Base-by-base conservation (phyloP, 2,888 invertebrate species). In the Darwinula stevensoni region DNA sequence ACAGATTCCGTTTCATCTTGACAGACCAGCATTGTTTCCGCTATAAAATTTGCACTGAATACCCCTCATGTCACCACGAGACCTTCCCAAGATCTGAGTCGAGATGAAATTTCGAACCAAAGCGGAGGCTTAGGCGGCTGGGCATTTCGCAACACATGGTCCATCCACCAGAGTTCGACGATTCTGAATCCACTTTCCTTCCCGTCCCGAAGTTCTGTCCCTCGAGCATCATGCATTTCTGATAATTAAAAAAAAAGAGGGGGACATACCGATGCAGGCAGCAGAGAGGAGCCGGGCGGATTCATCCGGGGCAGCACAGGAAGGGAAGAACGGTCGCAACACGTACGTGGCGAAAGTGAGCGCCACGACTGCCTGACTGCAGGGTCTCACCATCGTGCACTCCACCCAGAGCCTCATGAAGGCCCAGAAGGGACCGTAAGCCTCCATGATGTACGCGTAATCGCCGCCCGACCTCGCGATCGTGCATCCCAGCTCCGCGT, bases 391-490 rank as follows among this genome's bases (percentile, higher is more conserved):
- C 45, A 88, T 88, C 74, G 97, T 84, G 44, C 86, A 86, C 54
- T 97, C 94, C 35, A 94, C 80, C 94, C 94, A 97, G 6, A 97
- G 63, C 36, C 94, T 61, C 42, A 97, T 63, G 56, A 97, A 97
- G 2, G 91, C 94, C 39, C 82, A 57, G 47, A 94, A 88, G 2
- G 88, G 86, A 0, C 97, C 97, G 48, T 94, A 97, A 0, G 91
- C 88, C 53, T 84, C 78, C 78, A 82, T 88, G 43, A 97, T 91
- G 55, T 97, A 97, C 0, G 94, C 94, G 54, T 94, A 94, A 56
- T 94, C 91, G 1, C 88, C 94, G 0, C 94, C 91, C 27, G 80
- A 78, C n/a, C n/a, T n/a, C 31, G 71, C 65, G 40, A 84, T 84
- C 73, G 84, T 82, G 32, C 82, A 84, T 22, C 94, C 94, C 39